A percentile compares a stretch with the other conserved stretches of the same genome.
phyloP scores from a whole-genome alignment of 1,140 invertebrate genomes.

The Anoplophora glabripennis region DNA sequence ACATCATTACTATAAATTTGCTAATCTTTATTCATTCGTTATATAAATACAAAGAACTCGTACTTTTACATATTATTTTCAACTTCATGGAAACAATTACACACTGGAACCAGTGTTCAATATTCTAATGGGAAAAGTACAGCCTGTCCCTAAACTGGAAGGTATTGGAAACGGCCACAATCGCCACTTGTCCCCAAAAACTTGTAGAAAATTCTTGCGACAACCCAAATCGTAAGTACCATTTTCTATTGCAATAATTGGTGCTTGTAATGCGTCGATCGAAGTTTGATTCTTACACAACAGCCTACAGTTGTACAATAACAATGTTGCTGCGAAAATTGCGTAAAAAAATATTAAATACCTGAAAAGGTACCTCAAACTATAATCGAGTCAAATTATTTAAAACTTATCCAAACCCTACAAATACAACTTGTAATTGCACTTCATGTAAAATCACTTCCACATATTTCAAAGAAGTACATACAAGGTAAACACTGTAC shows the following conservation, averaged over 20 bases:
- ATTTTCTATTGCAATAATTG: slow-evolving; percentile 78
- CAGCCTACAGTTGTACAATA: slow-evolving; percentile 31
- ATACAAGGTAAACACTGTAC: slow-evolving; percentile 34
- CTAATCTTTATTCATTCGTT: no score
- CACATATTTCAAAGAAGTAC: slow-evolving; percentile 28
- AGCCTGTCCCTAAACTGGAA: slow-evolving; percentile 15
- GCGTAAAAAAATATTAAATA: slow-evolving; percentile 11
- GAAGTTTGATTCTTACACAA: slow-evolving; percentile 40
- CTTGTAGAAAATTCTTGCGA: slow-evolving; percentile 72
- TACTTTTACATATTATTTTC: no score
- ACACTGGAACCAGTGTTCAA: no score
- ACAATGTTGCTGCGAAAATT: slow-evolving; percentile 24
- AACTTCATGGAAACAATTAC: no score
- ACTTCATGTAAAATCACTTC: not conserved
- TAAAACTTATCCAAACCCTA: not conserved
- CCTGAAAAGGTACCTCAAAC: slow-evolving; percentile 25
- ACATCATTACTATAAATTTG: no score
- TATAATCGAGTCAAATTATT: not conserved
- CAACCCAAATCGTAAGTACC: slow-evolving; percentile 76
- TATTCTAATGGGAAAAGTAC: slow-evolving; percentile 14
- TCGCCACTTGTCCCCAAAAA: slow-evolving; percentile 70
- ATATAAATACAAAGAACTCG: no score
- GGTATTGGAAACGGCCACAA: slow-evolving; percentile 72
- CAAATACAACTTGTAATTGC: not conserved
- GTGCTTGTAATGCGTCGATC: slow-evolving; percentile 74